phyloP scores from a whole-genome alignment of 2,797 vertebrate species.

The Sebastes paucispinis region DNA sequence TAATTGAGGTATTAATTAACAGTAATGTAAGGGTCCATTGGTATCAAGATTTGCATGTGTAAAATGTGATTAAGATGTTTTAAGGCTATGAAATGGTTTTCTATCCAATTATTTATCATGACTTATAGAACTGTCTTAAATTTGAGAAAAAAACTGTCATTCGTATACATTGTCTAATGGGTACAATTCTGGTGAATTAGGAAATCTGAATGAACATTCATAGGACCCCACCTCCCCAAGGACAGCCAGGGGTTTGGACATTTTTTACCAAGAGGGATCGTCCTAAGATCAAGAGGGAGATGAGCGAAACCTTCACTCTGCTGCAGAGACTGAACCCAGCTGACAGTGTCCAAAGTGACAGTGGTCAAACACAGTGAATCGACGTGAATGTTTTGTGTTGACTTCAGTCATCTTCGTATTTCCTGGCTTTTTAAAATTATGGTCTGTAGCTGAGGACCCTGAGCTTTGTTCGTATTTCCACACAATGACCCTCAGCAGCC shows the following conservation, averaged over 20 bases:
- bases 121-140: neutral
- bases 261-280: neutral
- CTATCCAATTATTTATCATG: neutral
- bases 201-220: neutral
- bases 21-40: neutral
- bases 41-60: neutral
- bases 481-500: conserved; percentile 55
- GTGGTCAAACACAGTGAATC: neutral
- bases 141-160: neutral
- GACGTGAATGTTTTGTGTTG: neutral
- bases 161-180: neutral
- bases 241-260: neutral
- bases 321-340: neutral
- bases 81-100: neutral
- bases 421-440: conserved; percentile 29
- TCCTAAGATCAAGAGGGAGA: neutral
- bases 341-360: neutral
- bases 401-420: conserved; percentile 12
- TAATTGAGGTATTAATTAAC: neutral
- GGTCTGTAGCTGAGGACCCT: conserved; percentile 11
- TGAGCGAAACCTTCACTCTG: neutral
- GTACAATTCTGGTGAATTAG: neutral
- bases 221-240: neutral
- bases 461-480: conserved; percentile 47
- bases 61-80: neutral